Evolutionary conservation across 2,113 vertebrate genomes (phyloP).

Genomic region (Gallinago undulata): DNA sequence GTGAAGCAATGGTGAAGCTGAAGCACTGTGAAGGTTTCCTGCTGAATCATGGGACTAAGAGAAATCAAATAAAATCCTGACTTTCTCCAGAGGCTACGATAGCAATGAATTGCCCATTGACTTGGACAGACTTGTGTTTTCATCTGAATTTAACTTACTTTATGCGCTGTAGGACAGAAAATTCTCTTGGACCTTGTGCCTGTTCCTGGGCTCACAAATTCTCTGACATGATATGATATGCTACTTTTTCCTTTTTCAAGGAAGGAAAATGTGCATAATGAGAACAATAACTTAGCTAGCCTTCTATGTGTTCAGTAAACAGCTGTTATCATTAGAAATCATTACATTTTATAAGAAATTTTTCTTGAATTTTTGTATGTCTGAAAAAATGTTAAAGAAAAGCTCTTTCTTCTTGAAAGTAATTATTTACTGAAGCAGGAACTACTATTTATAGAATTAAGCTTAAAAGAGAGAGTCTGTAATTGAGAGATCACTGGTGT

Average conservation of each 20-base stretch:
- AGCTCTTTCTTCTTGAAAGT: neutral
- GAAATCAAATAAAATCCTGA: neutral
- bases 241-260: neutral
- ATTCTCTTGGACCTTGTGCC: neutral
- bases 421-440: neutral
- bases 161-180: neutral
- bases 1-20: neutral
- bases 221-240: neutral
- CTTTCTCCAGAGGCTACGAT: neutral
- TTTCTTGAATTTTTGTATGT: neutral
- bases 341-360: neutral
- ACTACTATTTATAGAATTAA: neutral
- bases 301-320: neutral
- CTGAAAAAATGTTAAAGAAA: neutral
- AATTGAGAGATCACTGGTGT: neutral
- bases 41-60: neutral
- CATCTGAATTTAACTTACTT: neutral
- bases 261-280: neutral
- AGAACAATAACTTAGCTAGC: neutral
- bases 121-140: neutral
- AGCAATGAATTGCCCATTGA: neutral
- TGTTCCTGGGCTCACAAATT: neutral
- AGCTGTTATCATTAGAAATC: fast-evolving
- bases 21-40: neutral
- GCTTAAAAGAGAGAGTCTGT: neutral